A percentile compares a stretch with the other conserved stretches of the same genome.
Conservation (phyloP, 2,113 vertebrate species). For the Choloepus hoffmanni region DNA sequence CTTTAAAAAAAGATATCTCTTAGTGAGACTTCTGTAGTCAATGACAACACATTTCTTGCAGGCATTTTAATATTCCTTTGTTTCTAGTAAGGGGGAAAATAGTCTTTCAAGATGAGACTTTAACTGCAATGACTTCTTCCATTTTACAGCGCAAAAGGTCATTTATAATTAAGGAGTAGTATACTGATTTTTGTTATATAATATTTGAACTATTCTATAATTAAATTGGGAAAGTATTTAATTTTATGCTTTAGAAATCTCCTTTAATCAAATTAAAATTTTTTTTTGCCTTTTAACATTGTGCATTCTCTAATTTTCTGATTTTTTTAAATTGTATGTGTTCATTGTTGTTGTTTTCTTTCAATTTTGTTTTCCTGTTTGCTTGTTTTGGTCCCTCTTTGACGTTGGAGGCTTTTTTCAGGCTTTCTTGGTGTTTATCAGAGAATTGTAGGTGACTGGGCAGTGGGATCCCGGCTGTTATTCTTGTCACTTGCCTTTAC, state of each 20-base stretch:
- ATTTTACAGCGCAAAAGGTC: neutral
- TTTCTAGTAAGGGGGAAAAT: neutral
- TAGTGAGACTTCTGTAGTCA: neutral
- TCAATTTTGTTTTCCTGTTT: constrained; percentile 18
- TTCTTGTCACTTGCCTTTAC: neutral
- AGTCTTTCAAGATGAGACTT: neutral
- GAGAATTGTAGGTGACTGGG: neutral
- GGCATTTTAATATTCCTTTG: neutral
- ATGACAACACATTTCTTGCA: neutral
- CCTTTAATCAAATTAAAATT: constrained; percentile 7
- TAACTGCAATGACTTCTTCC: neutral
- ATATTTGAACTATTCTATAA: constrained; percentile 11
- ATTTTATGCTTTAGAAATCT: constrained; percentile 28
- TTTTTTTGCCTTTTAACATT: neutral
- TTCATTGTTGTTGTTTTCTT: neutral
- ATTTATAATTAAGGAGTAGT: neutral
- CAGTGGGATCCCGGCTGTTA: neutral
- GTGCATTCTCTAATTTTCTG: constrained; percentile 12
- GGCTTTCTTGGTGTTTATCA: neutral
- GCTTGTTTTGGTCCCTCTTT: constrained; percentile 1
- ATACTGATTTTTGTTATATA: constrained; percentile 26
- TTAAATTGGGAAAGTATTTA: constrained; percentile 40
- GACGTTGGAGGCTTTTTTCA: neutral
- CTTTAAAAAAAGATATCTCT: neutral
- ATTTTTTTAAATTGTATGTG: neutral